phyloP scores from a whole-genome alignment of 2,113 vertebrate species.

The Merops nubicus region DNA sequence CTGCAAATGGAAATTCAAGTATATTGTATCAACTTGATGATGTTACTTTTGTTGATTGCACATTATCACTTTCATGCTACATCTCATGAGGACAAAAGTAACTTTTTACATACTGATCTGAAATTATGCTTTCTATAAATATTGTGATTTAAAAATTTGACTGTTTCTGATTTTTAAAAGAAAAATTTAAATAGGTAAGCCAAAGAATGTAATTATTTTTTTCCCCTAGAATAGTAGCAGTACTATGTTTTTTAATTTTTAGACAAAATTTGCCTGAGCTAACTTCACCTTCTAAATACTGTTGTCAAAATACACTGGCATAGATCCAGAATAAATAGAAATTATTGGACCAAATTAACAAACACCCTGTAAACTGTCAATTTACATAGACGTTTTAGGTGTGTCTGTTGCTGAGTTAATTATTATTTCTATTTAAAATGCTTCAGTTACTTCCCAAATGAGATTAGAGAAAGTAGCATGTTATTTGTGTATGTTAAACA shows the following conservation, averaged over 20 bases:
- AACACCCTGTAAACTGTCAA: not conserved
- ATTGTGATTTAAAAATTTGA: not conserved
- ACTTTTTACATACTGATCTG: not conserved
- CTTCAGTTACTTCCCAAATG: not conserved
- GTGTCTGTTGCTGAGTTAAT: not conserved
- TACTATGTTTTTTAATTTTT: not conserved
- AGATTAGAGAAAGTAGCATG: not conserved
- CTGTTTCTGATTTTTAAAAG: not conserved
- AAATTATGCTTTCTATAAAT: not conserved
- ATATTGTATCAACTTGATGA: not conserved
- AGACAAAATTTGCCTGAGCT: not conserved
- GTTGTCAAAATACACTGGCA: not conserved
- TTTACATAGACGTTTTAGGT: not conserved
- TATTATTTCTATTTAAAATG: not conserved
- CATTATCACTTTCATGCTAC: not conserved
- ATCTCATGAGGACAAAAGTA: not conserved
- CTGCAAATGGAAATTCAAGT: not conserved
- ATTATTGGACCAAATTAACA: not conserved
- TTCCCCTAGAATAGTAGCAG: not conserved
- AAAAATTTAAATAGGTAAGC: not conserved
- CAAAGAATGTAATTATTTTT: not conserved
- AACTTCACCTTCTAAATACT: not conserved
- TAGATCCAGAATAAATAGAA: not conserved
- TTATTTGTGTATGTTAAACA: not conserved
- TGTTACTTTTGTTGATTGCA: not conserved